Evolutionary conservation across 2,888 invertebrate genomes (phyloP), one percentile per base, ranked within the genome.

Genomic region (Cancer borealis): DNA sequence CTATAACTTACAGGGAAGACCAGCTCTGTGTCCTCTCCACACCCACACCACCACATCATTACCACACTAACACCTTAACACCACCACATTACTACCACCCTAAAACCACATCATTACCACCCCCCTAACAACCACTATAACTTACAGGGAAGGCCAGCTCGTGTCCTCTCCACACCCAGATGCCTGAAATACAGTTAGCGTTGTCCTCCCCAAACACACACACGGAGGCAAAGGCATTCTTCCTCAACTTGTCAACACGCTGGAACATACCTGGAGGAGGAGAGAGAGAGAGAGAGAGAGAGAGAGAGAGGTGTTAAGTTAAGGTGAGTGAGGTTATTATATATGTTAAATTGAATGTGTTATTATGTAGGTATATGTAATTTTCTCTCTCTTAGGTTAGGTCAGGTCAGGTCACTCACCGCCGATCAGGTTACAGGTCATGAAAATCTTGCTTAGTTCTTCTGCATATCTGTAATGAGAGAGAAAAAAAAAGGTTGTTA

Each of bases 161-260:
- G 92, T 98, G 98, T 30, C 99, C 99, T 96, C 98, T 98, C 99
- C 99, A 99, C 96, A 99, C 98, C 99, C 99, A 99, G 96, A 99
- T 97, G 95, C 99, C 99, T 88, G 99, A 98, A 97, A 99, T 99
- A 96, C 98, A 97, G 96, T 98, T 99, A 97, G 99, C 97, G 97
- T 98, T 98, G 97, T 99, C 99, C 92, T 97, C 97, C 47, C 99
- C 99, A 97, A 99, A 99, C 95, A 99, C 97, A 96, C 98, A 98
- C 96, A 98, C 98, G 17, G 99, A 99, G 93, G 98, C 99, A 97
- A 99, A 99, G 2, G 99, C 98, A 96, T 98, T 98, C 97, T 99
- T 99, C 96, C 99, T 98, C 98, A 99, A 98, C 97, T 99, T 99
- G 96, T 99, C 99, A 96, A 99, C 97, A 96, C 99, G 98, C 97